Percentiles rank a stretch among this genome's conserved stretches.
phyloP scores from a whole-genome alignment of 2,888 invertebrate species.

The Drosophila maculinotata region DNA sequence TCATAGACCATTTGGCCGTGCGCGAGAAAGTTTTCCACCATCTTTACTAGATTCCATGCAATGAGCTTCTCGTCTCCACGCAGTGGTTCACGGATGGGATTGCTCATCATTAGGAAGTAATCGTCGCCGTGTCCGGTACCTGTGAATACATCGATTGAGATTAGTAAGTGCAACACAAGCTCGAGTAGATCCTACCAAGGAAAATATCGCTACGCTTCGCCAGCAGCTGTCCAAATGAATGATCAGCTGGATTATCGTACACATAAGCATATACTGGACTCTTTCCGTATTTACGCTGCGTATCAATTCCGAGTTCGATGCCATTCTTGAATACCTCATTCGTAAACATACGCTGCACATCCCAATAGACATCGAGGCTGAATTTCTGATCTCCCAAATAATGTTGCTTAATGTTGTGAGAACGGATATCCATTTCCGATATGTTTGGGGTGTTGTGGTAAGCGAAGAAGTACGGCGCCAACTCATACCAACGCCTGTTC shows the following conservation, averaged over 20 bases:
- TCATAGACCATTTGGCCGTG: slow-evolving; percentile 54
- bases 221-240: too few relatives aligned
- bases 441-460: too few relatives aligned
- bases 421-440: too few relatives aligned
- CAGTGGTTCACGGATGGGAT: slow-evolving; percentile 7
- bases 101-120: slow-evolving; percentile 68
- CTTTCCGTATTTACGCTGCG: slow-evolving; percentile 32
- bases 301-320: slow-evolving; percentile 87
- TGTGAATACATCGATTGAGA: slow-evolving; percentile 17
- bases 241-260: slow-evolving; percentile 80
- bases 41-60: slow-evolving; percentile 65
- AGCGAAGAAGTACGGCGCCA: too few relatives aligned
- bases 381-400: too few relatives aligned
- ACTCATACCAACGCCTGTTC: too few relatives aligned
- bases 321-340: slow-evolving; percentile 89
- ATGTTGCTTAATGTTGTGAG: too few relatives aligned
- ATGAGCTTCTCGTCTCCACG: slow-evolving; percentile 55
- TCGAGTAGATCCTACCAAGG: slow-evolving; percentile 85
- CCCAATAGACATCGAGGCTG: slow-evolving; percentile 85
- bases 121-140: slow-evolving; percentile 79
- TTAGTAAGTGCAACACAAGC: not conserved
- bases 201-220: slow-evolving; percentile 85
- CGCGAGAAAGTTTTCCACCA: slow-evolving; percentile 70
- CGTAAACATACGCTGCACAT: slow-evolving; percentile 86
- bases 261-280: slow-evolving; percentile 85